Percentiles rank a stretch among this genome's conserved stretches.
Conservation (phyloP, 2,888 invertebrate genomes). For the Automeris io region DNA sequence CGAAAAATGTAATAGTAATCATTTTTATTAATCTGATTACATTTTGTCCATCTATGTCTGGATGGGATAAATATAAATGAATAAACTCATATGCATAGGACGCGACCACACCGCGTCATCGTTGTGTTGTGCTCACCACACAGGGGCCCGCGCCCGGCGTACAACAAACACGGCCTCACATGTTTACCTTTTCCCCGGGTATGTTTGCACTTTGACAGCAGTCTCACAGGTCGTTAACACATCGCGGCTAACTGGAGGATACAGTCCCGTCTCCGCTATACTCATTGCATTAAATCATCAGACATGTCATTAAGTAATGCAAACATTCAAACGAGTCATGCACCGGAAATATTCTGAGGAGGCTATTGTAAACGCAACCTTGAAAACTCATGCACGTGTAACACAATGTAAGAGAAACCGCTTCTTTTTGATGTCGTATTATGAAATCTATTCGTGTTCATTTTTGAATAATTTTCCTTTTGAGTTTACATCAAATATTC, state of each 20-base stretch:
- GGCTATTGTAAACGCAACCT: constrained; percentile 7
- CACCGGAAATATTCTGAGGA: constrained; percentile 34
- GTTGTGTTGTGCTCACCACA: constrained; percentile 40
- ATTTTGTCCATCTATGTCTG: no score
- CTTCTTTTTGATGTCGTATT: no score
- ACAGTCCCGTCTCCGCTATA: constrained; percentile 23
- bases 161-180: constrained; percentile 39
- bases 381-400: not conserved
- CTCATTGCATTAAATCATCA: constrained; percentile 45
- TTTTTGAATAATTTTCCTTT: no score
- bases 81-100: constrained; percentile 9
- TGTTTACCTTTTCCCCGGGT: constrained; percentile 47
- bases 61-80: no score
- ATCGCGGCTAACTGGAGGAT: constrained; percentile 57
- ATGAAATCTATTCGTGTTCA: no score
- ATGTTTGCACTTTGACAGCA: constrained; percentile 74
- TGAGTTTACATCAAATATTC: no score
- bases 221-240: constrained; percentile 74
- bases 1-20: no score
- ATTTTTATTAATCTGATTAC: no score
- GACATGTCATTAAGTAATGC: constrained; percentile 35
- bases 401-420: no score
- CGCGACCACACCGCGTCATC: constrained; percentile 55
- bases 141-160: constrained; percentile 52
- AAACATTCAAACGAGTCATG: constrained; percentile 26